phyloP scores from a whole-genome alignment of 2,113 vertebrate species.

The Otolemur garnettii region DNA sequence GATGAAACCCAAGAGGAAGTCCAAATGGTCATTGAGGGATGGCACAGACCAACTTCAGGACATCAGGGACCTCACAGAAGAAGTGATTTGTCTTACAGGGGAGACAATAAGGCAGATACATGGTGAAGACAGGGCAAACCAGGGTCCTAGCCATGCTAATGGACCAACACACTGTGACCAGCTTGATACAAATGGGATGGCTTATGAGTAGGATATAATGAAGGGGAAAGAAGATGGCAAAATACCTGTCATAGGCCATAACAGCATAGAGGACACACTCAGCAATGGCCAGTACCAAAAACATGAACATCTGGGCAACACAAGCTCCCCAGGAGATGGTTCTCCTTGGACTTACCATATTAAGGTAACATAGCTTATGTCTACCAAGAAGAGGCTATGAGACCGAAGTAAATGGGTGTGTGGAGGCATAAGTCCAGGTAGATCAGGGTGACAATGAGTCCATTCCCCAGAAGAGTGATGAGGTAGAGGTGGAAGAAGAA shows the following conservation, averaged over 20 bases:
- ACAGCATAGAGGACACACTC: slow-evolving; percentile 79
- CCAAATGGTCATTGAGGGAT: slow-evolving; percentile 67
- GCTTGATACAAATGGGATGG: slow-evolving; percentile 45
- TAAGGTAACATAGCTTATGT: slow-evolving; percentile 73
- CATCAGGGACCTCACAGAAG: slow-evolving; percentile 79
- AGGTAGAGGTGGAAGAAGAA: slow-evolving; percentile 74
- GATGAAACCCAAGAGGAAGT: slow-evolving; percentile 78
- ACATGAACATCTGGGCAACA: slow-evolving; percentile 80
- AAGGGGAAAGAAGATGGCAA: slow-evolving; percentile 79
- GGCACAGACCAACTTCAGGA: slow-evolving; percentile 78
- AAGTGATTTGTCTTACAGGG: slow-evolving; percentile 79
- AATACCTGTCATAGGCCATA: slow-evolving; percentile 80
- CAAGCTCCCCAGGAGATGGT: slow-evolving; percentile 73
- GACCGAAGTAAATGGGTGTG: slow-evolving; percentile 73
- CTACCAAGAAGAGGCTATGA: slow-evolving; percentile 76
- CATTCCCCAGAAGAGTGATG: slow-evolving; percentile 74
- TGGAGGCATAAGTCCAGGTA: slow-evolving; percentile 76
- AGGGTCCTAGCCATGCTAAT: slow-evolving; percentile 66
- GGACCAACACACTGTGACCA: slow-evolving; percentile 61
- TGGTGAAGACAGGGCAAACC: slow-evolving; percentile 76
- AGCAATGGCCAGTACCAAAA: slow-evolving; percentile 76
- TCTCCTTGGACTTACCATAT: neutral
- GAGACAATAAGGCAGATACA: slow-evolving; percentile 76
- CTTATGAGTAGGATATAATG: slow-evolving; percentile 72
- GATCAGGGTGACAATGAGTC: slow-evolving; percentile 67